Evolutionary conservation across 35 echinoderm and acorn worm genomes (phyloP).

Genomic region (Apostichopus parvimensis): DNA sequence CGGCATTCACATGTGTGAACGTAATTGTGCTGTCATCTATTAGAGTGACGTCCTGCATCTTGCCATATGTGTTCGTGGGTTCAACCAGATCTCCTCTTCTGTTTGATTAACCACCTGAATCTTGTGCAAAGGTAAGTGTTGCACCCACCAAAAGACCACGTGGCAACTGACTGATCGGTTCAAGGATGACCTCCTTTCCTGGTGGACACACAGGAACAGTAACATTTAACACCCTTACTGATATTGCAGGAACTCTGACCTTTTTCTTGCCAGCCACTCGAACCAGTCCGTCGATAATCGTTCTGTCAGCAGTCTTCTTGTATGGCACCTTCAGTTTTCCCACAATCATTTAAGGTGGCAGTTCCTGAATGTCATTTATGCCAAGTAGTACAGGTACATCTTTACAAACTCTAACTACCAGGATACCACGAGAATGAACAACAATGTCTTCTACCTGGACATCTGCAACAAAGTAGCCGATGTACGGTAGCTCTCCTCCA

Average conservation of each 20-base stretch:
- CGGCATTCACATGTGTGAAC: not conserved
- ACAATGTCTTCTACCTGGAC: not conserved
- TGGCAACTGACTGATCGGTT: conserved; percentile 31
- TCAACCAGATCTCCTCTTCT: conserved; percentile 19
- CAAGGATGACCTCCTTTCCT: conserved; percentile 24
- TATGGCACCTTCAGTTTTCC: not conserved
- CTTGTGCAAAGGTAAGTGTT: not conserved
- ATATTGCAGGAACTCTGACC: conserved; percentile 1
- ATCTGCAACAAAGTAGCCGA: conserved; percentile 7
- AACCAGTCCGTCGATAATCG: not conserved
- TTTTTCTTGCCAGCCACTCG: not conserved
- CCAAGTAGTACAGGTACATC: conserved; percentile 2
- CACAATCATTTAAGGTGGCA: not conserved
- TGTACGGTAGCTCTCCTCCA: conserved; percentile 7
- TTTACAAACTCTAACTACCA: conserved; percentile 10
- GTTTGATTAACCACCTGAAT: not conserved
- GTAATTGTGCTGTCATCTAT: not conserved
- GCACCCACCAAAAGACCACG: not conserved
- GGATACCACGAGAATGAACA: not conserved
- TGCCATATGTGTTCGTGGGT: conserved; percentile 2
- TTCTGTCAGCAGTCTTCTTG: not conserved
- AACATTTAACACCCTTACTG: not conserved
- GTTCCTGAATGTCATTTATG: not conserved
- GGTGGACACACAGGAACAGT: not conserved
- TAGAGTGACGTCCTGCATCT: not conserved